Conservation (phyloP, 2,888 invertebrate species). For the Acanthosepion pharaonis region DNA sequence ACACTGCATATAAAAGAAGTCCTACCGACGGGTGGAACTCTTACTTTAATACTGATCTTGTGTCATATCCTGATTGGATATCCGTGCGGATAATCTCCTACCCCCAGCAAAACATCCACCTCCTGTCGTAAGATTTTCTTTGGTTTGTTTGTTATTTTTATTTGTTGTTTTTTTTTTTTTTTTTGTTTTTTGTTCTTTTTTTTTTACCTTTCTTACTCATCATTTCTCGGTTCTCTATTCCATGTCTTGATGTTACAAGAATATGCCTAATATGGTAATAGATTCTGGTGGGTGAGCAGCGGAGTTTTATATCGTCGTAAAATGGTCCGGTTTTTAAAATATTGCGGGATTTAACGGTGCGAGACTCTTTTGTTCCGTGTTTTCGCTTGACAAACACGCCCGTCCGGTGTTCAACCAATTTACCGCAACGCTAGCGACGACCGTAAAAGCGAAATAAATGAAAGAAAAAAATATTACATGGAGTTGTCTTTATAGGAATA, state of each 20-base stretch:
- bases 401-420: conserved; percentile 20
- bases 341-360: background rate
- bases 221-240: background rate
- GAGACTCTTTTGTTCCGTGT: background rate
- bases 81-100: too few relatives aligned
- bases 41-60: too few relatives aligned
- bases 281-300: background rate
- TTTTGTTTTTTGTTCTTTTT: background rate
- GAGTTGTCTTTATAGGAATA: background rate
- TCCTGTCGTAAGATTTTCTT: too few relatives aligned
- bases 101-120: too few relatives aligned
- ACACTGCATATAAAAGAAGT: too few relatives aligned
- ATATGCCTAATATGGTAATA: conserved; percentile 8
- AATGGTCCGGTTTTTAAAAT: background rate
- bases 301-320: background rate
- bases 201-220: background rate
- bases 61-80: too few relatives aligned
- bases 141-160: too few relatives aligned
- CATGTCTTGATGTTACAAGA: background rate
- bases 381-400: conserved; percentile 25
- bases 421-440: background rate
- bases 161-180: too few relatives aligned
- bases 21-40: too few relatives aligned
- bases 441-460: background rate
- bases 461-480: background rate